Base-by-base conservation (phyloP, 2,113 vertebrate genomes). In the Oncorhynchus masou region DNA sequence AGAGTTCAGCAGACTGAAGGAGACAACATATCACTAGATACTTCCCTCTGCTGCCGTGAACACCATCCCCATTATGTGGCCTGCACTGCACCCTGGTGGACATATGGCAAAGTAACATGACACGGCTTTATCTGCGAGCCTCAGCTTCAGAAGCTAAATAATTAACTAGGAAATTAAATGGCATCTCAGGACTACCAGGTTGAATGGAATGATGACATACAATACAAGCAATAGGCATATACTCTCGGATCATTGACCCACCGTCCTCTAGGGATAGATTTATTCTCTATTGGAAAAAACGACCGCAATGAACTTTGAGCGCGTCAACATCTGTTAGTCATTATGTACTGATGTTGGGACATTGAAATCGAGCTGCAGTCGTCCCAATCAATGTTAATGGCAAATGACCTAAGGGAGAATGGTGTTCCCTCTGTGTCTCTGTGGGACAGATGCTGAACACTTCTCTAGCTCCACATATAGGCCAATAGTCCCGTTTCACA, bases 41-140 rank as follows among this genome's bases (percentile, higher is more conserved):
- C 39, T 8, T 45, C 39, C 39, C 39, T 45, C 39, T 9, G 16
- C 49, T 13, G 15, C 12, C 3, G 16, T 15, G 51, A 7, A 19
- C 15, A 54, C 15, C 5, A 19, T 54, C 15, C 16, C 12, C 51
- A 54, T 54, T 54, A 62, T 73, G 71, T 74, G 71, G 77, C 73
- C 25, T 82, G 66, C 81, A 54, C 80, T 12, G 39, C 39, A 81
- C 84, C 74, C 83, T 88, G 64, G 51, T 87, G 83, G 31, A 73
- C 27, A 68, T 67, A 3, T 66, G 0, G 68, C 62, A 59, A 80
- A 72, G 70, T 66, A 84, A 88, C 74, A 83, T 7, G 77, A 84
- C 66, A 74, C 74, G 15, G 54, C 19, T 5, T 4, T 54, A 45
- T 45, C 51, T 5, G 51, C 51, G 19, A 3, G 15, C 5, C 4